These are phyloP conservation scores for Phenganax marumi DNA, from an alignment of 92 coral and sea anemone species.

Conservation along the genomic window DNA sequence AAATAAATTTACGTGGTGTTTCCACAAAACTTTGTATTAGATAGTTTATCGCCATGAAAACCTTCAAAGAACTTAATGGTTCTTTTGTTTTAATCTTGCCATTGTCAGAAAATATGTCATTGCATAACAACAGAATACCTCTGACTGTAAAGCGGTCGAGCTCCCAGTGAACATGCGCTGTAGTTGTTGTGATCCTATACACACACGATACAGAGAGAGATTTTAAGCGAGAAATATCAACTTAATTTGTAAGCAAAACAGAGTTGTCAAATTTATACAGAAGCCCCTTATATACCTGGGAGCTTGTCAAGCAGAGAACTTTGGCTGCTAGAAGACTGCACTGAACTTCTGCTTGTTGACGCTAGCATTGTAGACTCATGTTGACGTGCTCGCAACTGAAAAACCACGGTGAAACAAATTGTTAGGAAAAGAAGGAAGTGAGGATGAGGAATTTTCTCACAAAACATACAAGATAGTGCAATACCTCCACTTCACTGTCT, in stretches of 20 bases:
- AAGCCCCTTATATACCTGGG: conserved; percentile 10
- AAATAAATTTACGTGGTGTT: too few relatives aligned
- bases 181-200: conserved; percentile 36
- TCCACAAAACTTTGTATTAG: too few relatives aligned
- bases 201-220: not conserved
- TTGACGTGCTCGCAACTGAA: not conserved
- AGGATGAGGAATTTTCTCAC: too few relatives aligned
- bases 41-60: too few relatives aligned
- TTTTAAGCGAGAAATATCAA: too few relatives aligned
- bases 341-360: conserved; percentile 7
- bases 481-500: conserved; percentile 43
- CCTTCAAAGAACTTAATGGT: too few relatives aligned
- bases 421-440: not conserved
- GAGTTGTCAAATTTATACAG: too few relatives aligned
- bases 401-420: not conserved
- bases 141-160: conserved; percentile 6
- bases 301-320: conserved; percentile 26
- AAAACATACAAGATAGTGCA: too few relatives aligned
- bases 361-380: conserved; percentile 4
- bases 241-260: too few relatives aligned
- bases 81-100: too few relatives aligned
- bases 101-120: not conserved
- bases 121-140: not conserved
- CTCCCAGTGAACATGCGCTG: conserved; percentile 39
- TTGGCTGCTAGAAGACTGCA: conserved; percentile 15